Evolutionary conservation across 2,888 invertebrate genomes (phyloP), one percentile per base, ranked within the genome.

Genomic region (Philopedon plagiatum): DNA sequence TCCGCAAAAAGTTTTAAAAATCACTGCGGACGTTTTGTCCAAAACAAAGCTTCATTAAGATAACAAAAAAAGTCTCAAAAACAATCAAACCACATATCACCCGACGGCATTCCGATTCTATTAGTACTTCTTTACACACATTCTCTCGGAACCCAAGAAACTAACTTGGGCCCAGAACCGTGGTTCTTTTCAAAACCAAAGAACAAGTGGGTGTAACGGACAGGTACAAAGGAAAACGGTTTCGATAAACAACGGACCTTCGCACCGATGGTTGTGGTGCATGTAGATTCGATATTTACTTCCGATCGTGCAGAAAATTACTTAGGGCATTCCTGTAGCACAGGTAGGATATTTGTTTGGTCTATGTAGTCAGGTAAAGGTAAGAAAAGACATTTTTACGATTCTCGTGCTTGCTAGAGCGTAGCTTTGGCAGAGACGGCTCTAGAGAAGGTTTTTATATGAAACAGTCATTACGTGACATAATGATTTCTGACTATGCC

Each of bases 241-340:
- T 78, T 79, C 72, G 78, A 78, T 74, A n/a, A 26, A 29, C 18
- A 18, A 49, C 37, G 54, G 34, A 41, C 56, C 19, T 29, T 34
- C 15, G 23, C 26, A 54, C 32, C 34, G n/a, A 64, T 65, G 57
- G 51, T 51, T 49, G 15, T 19, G n/a, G 46, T 15, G 11, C n/a
- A n/a, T 13, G 34, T 11, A 5, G 46, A 64, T 65, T 83, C 83
- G 21, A 82, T 77, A 80, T 72, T 83, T 81, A 64, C 72, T 75
- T 82, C 80, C 82, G 65, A 76, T 79, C 79, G 75, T 41, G 78
- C 82, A 83, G 76, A 76, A 75, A 75, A 81, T 79, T 82, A 78
- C 72, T 80, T 76, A 78, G 79, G 79, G 83, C 80, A 83, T 84
- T 84, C 84, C 81, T 74, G 61, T 15, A 44, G 65, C 49, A 51